Evolutionary conservation across 2,888 invertebrate species (phyloP).

Genomic region (Coremacera marginata): DNA sequence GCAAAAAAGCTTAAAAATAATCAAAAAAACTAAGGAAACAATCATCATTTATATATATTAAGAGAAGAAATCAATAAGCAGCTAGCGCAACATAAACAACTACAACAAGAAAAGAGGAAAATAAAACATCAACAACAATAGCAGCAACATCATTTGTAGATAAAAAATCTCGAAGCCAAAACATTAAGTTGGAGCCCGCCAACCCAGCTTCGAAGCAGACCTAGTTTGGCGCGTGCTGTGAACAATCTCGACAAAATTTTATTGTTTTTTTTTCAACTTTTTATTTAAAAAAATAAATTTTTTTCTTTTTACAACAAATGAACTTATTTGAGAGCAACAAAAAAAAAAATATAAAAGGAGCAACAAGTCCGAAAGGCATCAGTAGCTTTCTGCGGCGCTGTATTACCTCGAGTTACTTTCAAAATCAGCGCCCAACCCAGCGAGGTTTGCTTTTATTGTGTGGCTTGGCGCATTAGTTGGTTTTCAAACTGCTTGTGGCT

Average conservation of each 20-base stretch:
- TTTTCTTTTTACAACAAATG: not conserved
- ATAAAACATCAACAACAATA: not conserved
- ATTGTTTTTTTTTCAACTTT: constrained; percentile 11
- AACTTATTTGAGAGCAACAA: not conserved
- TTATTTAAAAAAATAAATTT: not conserved
- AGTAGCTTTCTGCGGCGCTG: too few species aligned
- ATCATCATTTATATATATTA: not conserved
- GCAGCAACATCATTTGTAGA: constrained; percentile 12
- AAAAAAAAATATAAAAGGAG: too few species aligned
- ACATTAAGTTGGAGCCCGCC: not conserved
- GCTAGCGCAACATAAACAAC: not conserved
- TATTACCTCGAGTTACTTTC: too few species aligned
- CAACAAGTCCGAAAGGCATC: too few species aligned
- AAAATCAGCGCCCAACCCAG: too few species aligned
- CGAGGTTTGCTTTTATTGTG: too few species aligned
- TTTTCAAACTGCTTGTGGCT: too few species aligned
- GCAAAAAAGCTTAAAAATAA: not conserved
- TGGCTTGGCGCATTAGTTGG: too few species aligned
- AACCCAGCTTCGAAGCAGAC: not conserved
- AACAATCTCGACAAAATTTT: constrained; percentile 25
- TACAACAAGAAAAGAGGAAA: not conserved
- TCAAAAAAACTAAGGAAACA: not conserved
- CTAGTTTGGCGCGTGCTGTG: constrained; percentile 11
- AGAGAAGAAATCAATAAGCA: not conserved
- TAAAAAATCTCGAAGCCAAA: not conserved